Base-by-base conservation (phyloP, 2,888 invertebrate genomes). In the Cerastis leucographa region DNA sequence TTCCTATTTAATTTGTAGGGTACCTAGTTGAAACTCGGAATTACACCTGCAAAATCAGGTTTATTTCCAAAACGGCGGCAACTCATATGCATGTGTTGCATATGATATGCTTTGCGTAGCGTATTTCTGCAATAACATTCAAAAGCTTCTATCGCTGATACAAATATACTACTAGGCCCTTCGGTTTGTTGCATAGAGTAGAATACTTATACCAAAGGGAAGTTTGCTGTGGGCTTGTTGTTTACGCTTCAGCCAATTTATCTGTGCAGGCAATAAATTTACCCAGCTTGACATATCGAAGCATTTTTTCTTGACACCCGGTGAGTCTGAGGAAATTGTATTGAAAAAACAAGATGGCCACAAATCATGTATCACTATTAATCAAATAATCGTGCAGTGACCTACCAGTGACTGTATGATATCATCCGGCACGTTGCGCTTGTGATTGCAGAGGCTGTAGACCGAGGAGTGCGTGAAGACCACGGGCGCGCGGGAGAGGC, bases 401-500 rank as follows among this genome's bases (percentile, higher is more conserved):
- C 96, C 95, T 88, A 97, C 97, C 93, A 97, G 86, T 19, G 95
- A 95, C 65, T 95, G 94, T 40, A 97, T 97, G 80, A 97, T 97
- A 85, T 97, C 97, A 88, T 98, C 98, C 0, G 97, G 97, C 0
- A 98, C 98, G 89, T 98, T 98, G 69, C 98, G 94, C 77, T 97
- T 97, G 85, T 98, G 97, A 83, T 97, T 97, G 94, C 98, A 98
- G n/a, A 98, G 96, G 66, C 97, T 97, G 93, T 97, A 97, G 9
- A 97, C 98, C 0, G 98, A 97, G 0, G 98, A 98, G 92, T 98
- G 98, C 83, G 98, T 98, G 96, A 98, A 98, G 88, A 98, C 97
- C 77, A 98, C 98, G 0, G 98, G 98, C 0, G 98, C 98, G 85
- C 96, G 96, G 0, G 98, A 97, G 51, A 97, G 94, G 68, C 96